Conservation (phyloP, 2,888 invertebrate genomes). For the Polyommatus icarus region DNA sequence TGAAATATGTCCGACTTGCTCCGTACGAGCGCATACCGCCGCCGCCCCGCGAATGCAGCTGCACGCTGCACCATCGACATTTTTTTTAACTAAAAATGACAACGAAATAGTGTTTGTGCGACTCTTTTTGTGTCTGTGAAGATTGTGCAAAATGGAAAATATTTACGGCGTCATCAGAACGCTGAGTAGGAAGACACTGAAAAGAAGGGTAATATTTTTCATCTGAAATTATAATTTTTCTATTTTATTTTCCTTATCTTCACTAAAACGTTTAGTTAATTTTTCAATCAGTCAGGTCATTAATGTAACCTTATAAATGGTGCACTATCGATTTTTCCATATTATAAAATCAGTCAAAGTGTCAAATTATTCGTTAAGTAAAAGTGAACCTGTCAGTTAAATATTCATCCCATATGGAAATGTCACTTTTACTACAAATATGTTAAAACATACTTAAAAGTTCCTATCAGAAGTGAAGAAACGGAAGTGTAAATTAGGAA, state of each 20-base stretch:
- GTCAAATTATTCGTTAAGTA: too few relatives aligned
- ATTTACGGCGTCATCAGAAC: slow-evolving; percentile 72
- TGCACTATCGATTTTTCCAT: too few relatives aligned
- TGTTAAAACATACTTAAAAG: too few relatives aligned
- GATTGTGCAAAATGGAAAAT: slow-evolving; percentile 58
- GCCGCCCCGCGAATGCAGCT: slow-evolving; percentile 66
- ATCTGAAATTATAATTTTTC: neutral
- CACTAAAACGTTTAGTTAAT: too few relatives aligned
- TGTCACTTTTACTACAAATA: too few relatives aligned
- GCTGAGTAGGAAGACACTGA: slow-evolving; percentile 70
- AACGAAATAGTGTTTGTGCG: slow-evolving; percentile 30
- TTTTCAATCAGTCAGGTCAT: too few relatives aligned
- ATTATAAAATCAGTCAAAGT: too few relatives aligned
- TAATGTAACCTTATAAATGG: too few relatives aligned
- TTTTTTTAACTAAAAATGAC: slow-evolving; percentile 3
- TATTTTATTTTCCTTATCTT: neutral
- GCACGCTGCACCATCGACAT: slow-evolving; percentile 44
- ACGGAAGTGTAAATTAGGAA: neutral
- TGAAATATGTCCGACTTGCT: slow-evolving; percentile 50
- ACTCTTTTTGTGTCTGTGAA: slow-evolving; percentile 35
- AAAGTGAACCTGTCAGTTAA: too few relatives aligned
- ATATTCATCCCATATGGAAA: too few relatives aligned
- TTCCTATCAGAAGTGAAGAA: neutral
- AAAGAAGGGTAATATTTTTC: slow-evolving; percentile 60
- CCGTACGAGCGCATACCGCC: slow-evolving; percentile 59